These are phyloP conservation scores for Numenius arquata DNA, from an alignment of 2,113 vertebrate species.

Conservation along the genomic window DNA sequence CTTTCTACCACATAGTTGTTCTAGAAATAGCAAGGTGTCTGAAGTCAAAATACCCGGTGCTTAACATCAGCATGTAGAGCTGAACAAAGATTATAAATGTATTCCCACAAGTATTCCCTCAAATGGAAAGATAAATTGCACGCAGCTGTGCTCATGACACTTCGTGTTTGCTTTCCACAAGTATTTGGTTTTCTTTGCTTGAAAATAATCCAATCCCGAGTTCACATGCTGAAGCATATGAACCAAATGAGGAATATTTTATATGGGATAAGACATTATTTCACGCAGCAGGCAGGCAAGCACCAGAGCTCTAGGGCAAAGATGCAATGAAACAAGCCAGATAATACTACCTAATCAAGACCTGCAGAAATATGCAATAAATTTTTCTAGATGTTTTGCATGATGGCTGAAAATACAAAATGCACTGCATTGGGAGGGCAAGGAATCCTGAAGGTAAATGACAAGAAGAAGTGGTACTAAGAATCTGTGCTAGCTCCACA, in stretches of 20 bases:
- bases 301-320: not conserved
- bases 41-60: not conserved
- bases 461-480: not conserved
- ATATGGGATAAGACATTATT: not conserved
- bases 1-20: not conserved
- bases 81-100: not conserved
- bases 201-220: not conserved
- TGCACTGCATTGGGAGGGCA: not conserved
- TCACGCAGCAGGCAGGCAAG: not conserved
- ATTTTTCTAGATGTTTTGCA: not conserved
- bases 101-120: not conserved
- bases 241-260: not conserved
- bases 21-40: constrained; percentile 20
- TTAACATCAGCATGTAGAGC: not conserved
- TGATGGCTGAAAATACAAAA: not conserved
- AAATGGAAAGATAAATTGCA: not conserved
- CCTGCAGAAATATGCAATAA: not conserved
- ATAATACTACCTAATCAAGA: not conserved
- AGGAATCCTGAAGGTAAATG: not conserved
- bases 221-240: not conserved
- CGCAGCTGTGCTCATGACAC: not conserved
- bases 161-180: not conserved
- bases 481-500: not conserved
- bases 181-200: not conserved
- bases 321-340: not conserved